Evolutionary conservation across 2,888 invertebrate species (phyloP), one percentile per base, ranked within the genome.

Genomic region (Drosophila borborema): DNA sequence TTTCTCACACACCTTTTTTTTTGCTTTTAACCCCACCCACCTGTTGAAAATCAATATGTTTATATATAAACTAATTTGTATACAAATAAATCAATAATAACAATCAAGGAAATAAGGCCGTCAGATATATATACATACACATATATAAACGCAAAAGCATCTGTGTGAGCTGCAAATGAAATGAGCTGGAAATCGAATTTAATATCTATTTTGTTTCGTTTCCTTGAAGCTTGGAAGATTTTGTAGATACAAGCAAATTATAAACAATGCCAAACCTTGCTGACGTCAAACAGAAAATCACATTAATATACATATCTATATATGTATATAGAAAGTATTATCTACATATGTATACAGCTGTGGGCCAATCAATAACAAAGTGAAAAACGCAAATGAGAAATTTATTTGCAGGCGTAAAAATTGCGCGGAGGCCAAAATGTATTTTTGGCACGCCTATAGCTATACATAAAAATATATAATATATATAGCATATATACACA

Each of bases 51-150:
- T 77, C 69, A 62, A 72, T 75, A 67, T 46, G 48, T 48, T 36
- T 53, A 64, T n/a, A n/a, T 8, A 53, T 34, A 18, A 72, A 64
- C 61, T 64, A 23, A 54, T 56, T 73, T 64, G 49, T 53, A 66
- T 58, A 60, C 64, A 65, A 74, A 55, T 49, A 60, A 80, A 81
- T 84, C 81, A 72, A 85, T 83, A 83, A 73, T 70, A 73, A 70
- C 75, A 69, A 74, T 77, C 81, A 81, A 82, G 84, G 81, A 83
- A 83, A 79, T 62, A 62, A 68, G 64, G 61, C 75, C 75, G 64
- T 18, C 75, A 55, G 68, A 72, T 62, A 28, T 16, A 46, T 41
- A 65, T 28, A 28, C 28, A 28, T 28, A 28, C 6, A 28, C 28
- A 46, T 36, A 65, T 6, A 28, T 31, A 49, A 43, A 31, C 49